A percentile compares a stretch with the other conserved stretches of the same genome.
Conservation (phyloP, 2,797 vertebrate species). For the Gymnodraco acuticeps region DNA sequence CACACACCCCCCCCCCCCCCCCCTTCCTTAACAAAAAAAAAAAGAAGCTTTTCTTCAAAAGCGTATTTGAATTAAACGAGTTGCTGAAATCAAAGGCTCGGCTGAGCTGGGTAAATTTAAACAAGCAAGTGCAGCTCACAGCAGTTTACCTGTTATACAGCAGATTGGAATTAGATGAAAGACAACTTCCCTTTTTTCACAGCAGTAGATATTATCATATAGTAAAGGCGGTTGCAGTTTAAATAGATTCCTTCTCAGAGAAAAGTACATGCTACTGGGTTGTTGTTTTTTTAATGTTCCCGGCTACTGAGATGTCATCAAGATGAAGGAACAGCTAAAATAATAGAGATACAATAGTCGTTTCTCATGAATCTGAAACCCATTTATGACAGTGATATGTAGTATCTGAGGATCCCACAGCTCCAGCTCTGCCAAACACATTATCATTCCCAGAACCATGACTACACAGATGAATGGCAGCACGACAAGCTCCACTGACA, state of each 20-base stretch:
- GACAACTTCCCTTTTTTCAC: slow-evolving; percentile 76
- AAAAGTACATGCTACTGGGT: slow-evolving; percentile 51
- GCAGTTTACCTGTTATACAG: slow-evolving; percentile 94
- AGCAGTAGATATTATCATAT: slow-evolving; percentile 79
- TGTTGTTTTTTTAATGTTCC: slow-evolving; percentile 49
- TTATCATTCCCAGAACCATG: slow-evolving; percentile 72
- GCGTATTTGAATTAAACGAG: slow-evolving; percentile 96
- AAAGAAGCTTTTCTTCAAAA: slow-evolving; percentile 89
- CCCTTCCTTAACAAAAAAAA: slow-evolving; percentile 25
- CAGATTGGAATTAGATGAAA: slow-evolving; percentile 88
- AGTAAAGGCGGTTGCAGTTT: slow-evolving; percentile 69
- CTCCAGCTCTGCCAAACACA: slow-evolving; percentile 68
- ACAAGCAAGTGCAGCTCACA: slow-evolving; percentile 93
- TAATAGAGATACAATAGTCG: slow-evolving; percentile 46
- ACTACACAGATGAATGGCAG: slow-evolving; percentile 68
- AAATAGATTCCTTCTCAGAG: slow-evolving; percentile 70
- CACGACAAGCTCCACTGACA: slow-evolving; percentile 72
- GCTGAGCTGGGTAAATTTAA: slow-evolving; percentile 92
- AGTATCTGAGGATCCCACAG: slow-evolving; percentile 65
- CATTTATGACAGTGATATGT: slow-evolving; percentile 70
- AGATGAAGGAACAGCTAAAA: slow-evolving; percentile 62
- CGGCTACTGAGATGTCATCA: slow-evolving; percentile 67
- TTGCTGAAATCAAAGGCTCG: slow-evolving; percentile 94
- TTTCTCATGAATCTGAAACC: slow-evolving; percentile 63
- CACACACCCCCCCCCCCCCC: slow-evolving; percentile 11